phyloP scores from a whole-genome alignment of 1,140 invertebrate genomes.

The Thereuonema tuberculata region DNA sequence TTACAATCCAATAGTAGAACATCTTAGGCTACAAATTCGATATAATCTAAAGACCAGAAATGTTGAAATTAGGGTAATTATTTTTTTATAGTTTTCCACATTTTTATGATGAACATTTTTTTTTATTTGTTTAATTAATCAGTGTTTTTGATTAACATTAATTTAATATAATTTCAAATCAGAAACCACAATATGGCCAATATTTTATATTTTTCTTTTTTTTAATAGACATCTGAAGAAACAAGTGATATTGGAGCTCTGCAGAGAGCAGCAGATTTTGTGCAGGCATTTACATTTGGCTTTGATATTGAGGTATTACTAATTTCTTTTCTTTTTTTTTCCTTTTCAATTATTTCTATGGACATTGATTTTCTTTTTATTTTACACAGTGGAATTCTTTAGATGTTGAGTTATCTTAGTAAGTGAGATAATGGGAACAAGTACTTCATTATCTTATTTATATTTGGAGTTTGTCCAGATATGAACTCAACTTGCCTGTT shows the following conservation, averaged over 20 bases:
- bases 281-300: constrained; percentile 88
- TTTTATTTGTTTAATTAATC: neutral
- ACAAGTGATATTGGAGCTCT: constrained; percentile 77
- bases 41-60: constrained; percentile 86
- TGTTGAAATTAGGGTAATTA: constrained; percentile 57
- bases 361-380: no score
- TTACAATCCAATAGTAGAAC: constrained; percentile 88
- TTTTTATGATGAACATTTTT: constrained; percentile 2
- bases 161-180: no score
- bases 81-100: no score
- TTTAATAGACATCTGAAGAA: constrained; percentile 42
- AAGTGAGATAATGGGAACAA: no score
- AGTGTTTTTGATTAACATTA: no score
- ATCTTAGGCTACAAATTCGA: constrained; percentile 82
- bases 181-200: neutral
- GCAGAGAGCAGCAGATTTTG: constrained; percentile 97
- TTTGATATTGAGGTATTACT: constrained; percentile 74
- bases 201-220: neutral
- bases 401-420: no score
- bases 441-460: no score
- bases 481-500: no score
- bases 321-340: no score
- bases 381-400: no score
- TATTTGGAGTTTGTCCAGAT: no score
- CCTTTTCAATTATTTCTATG: neutral